Percentiles rank a stretch among this genome's conserved stretches.
Evolutionary conservation across 2,888 invertebrate genomes (phyloP).

Genomic region (Lepidochrysops patricia): DNA sequence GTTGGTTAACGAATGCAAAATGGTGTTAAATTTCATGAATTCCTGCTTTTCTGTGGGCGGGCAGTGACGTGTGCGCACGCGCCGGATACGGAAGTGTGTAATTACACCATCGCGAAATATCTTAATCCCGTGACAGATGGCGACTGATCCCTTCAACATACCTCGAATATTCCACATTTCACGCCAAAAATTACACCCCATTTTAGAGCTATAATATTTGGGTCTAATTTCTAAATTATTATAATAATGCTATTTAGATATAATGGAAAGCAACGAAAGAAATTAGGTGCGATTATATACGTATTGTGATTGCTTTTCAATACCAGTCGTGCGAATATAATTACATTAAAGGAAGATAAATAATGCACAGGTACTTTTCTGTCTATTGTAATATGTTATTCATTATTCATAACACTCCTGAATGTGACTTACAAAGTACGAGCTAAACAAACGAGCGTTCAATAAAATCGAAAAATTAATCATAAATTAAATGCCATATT

Average conservation of each 20-base stretch:
- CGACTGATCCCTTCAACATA: conserved; percentile 55
- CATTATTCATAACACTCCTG: neutral
- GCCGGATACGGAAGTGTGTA: conserved; percentile 68
- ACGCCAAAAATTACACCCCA: conserved; percentile 47
- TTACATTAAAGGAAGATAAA: neutral
- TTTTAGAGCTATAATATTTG: neutral
- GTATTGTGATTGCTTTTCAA: neutral
- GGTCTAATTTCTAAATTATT: neutral
- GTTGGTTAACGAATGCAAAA: conserved; percentile 16
- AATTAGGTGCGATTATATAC: too few relatives aligned
- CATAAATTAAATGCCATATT: conserved; percentile 37
- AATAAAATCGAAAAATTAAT: conserved; percentile 2
- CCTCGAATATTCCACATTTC: conserved; percentile 54
- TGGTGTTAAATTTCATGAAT: conserved; percentile 51
- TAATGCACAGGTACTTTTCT: neutral
- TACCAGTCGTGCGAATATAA: neutral
- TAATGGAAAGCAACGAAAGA: too few relatives aligned
- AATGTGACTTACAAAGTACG: neutral
- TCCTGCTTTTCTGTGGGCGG: conserved; percentile 48
- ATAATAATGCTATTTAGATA: neutral
- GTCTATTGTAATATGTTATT: neutral
- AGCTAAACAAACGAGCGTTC: neutral
- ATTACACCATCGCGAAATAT: conserved; percentile 70
- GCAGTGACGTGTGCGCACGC: conserved; percentile 58
- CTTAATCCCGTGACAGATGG: conserved; percentile 68